Evolutionary conservation across 2,797 vertebrate species (phyloP), one percentile per base, ranked within the genome.

Genomic region (Enteromius anoplus): DNA sequence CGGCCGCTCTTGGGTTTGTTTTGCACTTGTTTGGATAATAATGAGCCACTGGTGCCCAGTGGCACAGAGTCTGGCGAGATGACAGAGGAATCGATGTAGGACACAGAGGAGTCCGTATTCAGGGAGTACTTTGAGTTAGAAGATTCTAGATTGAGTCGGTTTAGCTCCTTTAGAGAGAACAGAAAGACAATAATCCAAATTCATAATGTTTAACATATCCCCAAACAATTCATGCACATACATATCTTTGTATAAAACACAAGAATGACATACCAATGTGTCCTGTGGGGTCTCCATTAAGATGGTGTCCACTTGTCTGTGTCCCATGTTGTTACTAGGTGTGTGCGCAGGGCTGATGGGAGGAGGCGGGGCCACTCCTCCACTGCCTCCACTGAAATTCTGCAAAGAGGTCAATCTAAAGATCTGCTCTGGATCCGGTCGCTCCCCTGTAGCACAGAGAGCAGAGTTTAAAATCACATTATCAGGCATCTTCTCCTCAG

Each of bases 231-330:
- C 40, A 76, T 19, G 8, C 34, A 14, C 40, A 70, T n/a, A 65
- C 21, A 75, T 9, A 40, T 58, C 11, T 45, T 7, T 10, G 1
- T 23, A n/a, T 10, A 47, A 40, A 42, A 79, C 9, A 45, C 49
- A 76, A 11, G 19, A 6, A 0, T 51, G 47, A 91, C 91, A 89
- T 95, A 99, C 98, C 94, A 98, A 96, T 32, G 98, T 99, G 92
- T 99, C 97, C 90, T 99, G 98, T 0, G 98, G 98, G 0, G 98
- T 99, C 92, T 99, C 98, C 93, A 97, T 99, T 75, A 99, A 95
- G 81, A 98, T 96, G 0, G 96, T 96, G 89, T 99, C 98, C 0
- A 96, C 91, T 82, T 97, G 97, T 78, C 96, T 94, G 66, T 96
- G 96, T 78, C 92, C 92, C 88, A 95, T 89, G 87, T 87, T 96